Evolutionary conservation across 2,888 invertebrate species (phyloP).

Genomic region (Stictocephala bisonia): DNA sequence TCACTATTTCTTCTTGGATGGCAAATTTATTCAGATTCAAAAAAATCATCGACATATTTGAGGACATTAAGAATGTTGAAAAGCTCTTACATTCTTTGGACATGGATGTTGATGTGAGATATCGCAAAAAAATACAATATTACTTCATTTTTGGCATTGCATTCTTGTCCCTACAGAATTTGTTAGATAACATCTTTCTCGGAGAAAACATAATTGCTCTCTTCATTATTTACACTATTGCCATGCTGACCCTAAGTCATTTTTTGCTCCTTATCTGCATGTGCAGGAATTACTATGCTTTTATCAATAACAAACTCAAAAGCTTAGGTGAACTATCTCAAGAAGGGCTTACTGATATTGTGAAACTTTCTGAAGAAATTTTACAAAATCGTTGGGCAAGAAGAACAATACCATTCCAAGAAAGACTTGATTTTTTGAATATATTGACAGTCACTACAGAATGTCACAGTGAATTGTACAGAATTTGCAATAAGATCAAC

Average conservation of each 20-base stretch:
- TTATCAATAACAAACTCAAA: constrained; percentile 32
- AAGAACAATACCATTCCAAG: not conserved
- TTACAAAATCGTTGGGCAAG: not conserved
- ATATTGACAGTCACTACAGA: constrained; percentile 24
- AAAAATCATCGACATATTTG: constrained; percentile 14
- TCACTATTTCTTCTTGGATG: constrained; percentile 43
- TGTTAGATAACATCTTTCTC: constrained; percentile 42
- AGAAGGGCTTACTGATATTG: constrained; percentile 35
- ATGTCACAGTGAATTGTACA: constrained; percentile 34
- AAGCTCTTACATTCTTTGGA: constrained; percentile 13
- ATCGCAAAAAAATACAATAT: constrained; percentile 16
- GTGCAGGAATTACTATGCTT: constrained; percentile 14
- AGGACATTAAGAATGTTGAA: constrained; percentile 20
- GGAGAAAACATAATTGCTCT: constrained; percentile 40
- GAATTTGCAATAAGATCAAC: constrained; percentile 39
- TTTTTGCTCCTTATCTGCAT: constrained; percentile 13
- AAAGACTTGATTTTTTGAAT: not conserved
- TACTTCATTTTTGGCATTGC: constrained; percentile 24
- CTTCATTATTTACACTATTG: constrained; percentile 44
- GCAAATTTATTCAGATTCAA: constrained; percentile 18
- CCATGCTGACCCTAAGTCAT: constrained; percentile 37
- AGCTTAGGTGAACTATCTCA: constrained; percentile 5
- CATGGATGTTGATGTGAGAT: constrained; percentile 23
- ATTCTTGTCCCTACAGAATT: constrained; percentile 29
- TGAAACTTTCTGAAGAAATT: constrained; percentile 21